Evolutionary conservation across 2,797 vertebrate species (phyloP).

Genomic region (Podarcis siculus): DNA sequence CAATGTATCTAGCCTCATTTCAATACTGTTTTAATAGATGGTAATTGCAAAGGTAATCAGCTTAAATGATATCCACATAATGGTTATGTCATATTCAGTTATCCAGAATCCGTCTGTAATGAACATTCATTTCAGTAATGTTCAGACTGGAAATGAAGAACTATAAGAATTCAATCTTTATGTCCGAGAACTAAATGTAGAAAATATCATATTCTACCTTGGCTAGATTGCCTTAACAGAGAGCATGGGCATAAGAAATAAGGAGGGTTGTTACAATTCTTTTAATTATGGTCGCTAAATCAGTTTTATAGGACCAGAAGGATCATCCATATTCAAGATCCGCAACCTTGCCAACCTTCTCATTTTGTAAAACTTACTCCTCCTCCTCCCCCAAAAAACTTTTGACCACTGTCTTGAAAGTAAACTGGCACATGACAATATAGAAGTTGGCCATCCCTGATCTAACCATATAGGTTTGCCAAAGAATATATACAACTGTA

Average conservation of each 20-base stretch:
- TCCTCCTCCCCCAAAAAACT: neutral
- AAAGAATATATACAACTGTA: neutral
- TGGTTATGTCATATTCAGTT: conserved; percentile 44
- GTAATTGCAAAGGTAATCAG: conserved; percentile 59
- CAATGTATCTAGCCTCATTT: conserved; percentile 61
- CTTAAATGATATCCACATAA: conserved; percentile 53
- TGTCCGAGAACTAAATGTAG: neutral
- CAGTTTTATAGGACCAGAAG: neutral
- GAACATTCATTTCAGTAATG: conserved; percentile 45
- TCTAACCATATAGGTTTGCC: neutral
- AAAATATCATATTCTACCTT: conserved; percentile 14
- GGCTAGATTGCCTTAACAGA: neutral
- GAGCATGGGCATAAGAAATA: neutral
- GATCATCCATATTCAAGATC: neutral
- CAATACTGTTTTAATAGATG: conserved; percentile 57
- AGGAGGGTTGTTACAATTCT: neutral
- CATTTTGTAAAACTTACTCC: neutral
- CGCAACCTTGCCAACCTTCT: neutral
- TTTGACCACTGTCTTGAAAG: neutral
- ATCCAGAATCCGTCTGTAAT: conserved; percentile 52
- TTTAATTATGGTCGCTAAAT: neutral
- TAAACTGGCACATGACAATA: neutral
- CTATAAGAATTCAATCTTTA: conserved; percentile 16
- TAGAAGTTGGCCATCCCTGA: neutral
- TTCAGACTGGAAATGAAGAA: conserved; percentile 40